These are phyloP conservation scores for Amblyopsis hoosieri DNA, from an alignment of 2,797 vertebrate species.

Conservation along the genomic window DNA sequence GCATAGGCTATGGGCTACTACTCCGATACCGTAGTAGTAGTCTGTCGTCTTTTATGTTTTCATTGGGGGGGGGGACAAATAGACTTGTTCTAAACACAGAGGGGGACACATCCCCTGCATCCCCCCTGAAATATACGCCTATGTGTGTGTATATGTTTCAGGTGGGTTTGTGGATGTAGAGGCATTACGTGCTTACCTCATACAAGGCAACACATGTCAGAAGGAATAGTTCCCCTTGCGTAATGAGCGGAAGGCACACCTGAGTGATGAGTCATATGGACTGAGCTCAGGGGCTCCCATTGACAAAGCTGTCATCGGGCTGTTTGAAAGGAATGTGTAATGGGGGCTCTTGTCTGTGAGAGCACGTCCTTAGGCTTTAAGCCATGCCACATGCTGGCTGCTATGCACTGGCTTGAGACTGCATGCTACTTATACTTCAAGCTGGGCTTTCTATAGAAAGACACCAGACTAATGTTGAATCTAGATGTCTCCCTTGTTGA, in stretches of 20 bases:
- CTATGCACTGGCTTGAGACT: conserved; percentile 21
- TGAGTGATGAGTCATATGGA: conserved; percentile 60
- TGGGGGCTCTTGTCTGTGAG: conserved; percentile 47
- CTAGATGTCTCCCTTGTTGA: too few relatives aligned
- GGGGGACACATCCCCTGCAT: too few relatives aligned
- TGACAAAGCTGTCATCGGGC: conserved; percentile 45
- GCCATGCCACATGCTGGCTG: conserved; percentile 54
- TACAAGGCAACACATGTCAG: conserved; percentile 22
- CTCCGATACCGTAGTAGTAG: too few relatives aligned
- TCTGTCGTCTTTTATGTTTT: too few relatives aligned
- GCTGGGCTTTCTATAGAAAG: too few relatives aligned
- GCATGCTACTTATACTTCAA: not conserved
- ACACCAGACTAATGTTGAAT: too few relatives aligned
- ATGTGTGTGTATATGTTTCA: not conserved
- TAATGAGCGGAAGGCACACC: conserved; percentile 58
- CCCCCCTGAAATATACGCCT: too few relatives aligned
- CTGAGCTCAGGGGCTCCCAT: conserved; percentile 32
- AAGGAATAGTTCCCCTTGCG: conserved; percentile 15
- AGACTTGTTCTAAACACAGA: too few relatives aligned
- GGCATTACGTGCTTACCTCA: not conserved
- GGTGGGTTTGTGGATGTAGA: not conserved
- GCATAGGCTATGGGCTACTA: too few relatives aligned
- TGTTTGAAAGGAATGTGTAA: conserved; percentile 67
- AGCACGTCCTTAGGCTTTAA: conserved; percentile 38
- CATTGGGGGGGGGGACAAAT: too few relatives aligned